phyloP scores from a whole-genome alignment of 2,113 vertebrate species.

The Pogona vitticeps region DNA sequence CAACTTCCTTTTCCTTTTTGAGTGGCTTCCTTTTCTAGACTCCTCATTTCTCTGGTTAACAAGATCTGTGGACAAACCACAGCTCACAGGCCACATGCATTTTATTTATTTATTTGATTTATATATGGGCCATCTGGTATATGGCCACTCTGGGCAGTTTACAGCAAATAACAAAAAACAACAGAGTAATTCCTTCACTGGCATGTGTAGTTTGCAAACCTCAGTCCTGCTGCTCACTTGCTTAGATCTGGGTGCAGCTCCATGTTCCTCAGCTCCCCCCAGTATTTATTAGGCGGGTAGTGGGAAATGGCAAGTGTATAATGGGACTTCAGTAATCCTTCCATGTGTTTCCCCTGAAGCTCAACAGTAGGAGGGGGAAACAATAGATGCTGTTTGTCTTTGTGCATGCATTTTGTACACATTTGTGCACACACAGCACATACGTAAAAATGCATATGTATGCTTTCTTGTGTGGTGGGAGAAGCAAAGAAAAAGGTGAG shows the following conservation, averaged over 20 bases:
- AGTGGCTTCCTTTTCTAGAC: background rate
- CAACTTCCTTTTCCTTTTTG: background rate
- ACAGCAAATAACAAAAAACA: too few species aligned
- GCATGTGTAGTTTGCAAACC: too few species aligned
- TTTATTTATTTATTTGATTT: too few species aligned
- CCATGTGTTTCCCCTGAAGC: background rate
- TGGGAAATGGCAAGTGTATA: background rate
- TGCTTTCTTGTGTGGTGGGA: background rate
- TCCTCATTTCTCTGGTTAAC: too few species aligned
- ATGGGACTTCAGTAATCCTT: background rate
- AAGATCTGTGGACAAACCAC: background rate
- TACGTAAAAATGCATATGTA: background rate
- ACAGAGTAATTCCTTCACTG: too few species aligned
- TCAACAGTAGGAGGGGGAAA: background rate
- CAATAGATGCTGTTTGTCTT: background rate
- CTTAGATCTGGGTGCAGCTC: background rate
- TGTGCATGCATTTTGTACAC: background rate
- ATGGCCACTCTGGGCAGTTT: too few species aligned
- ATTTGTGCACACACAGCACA: background rate
- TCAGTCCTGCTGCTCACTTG: background rate
- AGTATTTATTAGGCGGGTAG: background rate
- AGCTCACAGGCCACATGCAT: background rate
- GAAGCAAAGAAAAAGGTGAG: background rate
- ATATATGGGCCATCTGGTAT: too few species aligned
- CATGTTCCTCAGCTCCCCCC: background rate